phyloP scores from a whole-genome alignment of 2,113 vertebrate species.

The Siniperca chuatsi region DNA sequence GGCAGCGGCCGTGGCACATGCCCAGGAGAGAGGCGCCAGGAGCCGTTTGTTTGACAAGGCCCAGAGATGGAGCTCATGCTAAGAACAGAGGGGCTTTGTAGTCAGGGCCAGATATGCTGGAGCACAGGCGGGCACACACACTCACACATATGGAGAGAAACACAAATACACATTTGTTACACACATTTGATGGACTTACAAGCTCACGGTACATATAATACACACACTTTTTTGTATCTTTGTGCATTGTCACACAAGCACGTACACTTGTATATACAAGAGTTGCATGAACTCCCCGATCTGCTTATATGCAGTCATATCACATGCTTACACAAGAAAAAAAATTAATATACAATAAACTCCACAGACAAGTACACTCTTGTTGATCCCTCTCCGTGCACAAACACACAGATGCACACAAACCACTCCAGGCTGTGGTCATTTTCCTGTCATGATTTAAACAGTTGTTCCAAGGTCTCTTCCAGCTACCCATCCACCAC shows the following conservation, averaged over 20 bases:
- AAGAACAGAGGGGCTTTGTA: conserved; percentile 83
- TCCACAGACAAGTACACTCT: conserved; percentile 7
- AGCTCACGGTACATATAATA: conserved; percentile 14
- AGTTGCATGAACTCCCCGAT: conserved; percentile 20
- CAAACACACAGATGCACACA: conserved; percentile 40
- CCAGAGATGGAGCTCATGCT: conserved; percentile 80
- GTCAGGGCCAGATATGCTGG: conserved; percentile 77
- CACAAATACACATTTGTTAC: conserved; percentile 49
- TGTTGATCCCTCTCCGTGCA: conserved; percentile 7
- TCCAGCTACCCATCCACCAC: conserved; percentile 65
- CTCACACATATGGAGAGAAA: conserved; percentile 53
- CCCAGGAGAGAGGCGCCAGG: conserved; percentile 76
- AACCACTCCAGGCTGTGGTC: conserved; percentile 57
- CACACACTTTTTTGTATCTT: not conserved
- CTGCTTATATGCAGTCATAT: not conserved
- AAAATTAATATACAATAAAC: not conserved
- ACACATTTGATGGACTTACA: conserved; percentile 47
- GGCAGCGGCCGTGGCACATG: conserved; percentile 73
- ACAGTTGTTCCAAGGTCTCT: conserved; percentile 77
- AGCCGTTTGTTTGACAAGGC: conserved; percentile 81
- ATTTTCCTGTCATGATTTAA: conserved; percentile 81
- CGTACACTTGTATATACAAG: not conserved
- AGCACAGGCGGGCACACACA: conserved; percentile 53
- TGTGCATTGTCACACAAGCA: not conserved
- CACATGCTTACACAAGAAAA: not conserved